Base-by-base conservation (phyloP, 2,113 vertebrate species). In the Ammospiza nelsoni region DNA sequence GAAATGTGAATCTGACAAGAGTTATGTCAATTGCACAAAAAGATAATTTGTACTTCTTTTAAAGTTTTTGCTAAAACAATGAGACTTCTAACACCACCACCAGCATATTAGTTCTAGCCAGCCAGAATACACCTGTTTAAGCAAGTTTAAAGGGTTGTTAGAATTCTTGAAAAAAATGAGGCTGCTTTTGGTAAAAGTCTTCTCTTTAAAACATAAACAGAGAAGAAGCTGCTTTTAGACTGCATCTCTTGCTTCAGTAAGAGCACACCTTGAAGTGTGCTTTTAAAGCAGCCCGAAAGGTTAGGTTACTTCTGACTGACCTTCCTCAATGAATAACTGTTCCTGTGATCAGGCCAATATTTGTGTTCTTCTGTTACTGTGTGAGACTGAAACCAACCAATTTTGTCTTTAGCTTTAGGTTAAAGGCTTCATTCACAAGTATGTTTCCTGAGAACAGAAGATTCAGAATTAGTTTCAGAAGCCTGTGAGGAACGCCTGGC, bases 331-430 rank as follows among this genome's bases (percentile, higher is more conserved):
- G 55, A 93, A 58, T 76, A 86, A 78, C n/a, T 75, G n/a, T 61
- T 95, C 81, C 54, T 68, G 23, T 58, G 44, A 82, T 91, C 24
- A 46, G 69, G 49, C 27, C 23, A 61, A 3, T 68, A 29, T 91
- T 89, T 73, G 41, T 91, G 66, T 54, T 89, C 58, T 89, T 74
- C 72, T 75, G 19, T 61, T 95, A 29, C 51, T 80, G 6, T 37
- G 22, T 51, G 71, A 91, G 58, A 24, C 43, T 86, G 61, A 94
- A 92, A 81, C 39, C 48, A 55, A 68, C 22, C 20, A 27, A 49
- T 91, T 87, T 89, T 90, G 35, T 84, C 52, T 89, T 86, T 59
- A 83, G 78, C 74, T 88, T 73, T 71, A 77, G 61, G 76, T 87
- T 89, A 89, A 94, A 91, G 62, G 22, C 77, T 95, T 87, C 49